Evolutionary conservation across 2,113 vertebrate species (phyloP), one percentile per base, ranked within the genome.

Genomic region (Poicephalus gulielmi): DNA sequence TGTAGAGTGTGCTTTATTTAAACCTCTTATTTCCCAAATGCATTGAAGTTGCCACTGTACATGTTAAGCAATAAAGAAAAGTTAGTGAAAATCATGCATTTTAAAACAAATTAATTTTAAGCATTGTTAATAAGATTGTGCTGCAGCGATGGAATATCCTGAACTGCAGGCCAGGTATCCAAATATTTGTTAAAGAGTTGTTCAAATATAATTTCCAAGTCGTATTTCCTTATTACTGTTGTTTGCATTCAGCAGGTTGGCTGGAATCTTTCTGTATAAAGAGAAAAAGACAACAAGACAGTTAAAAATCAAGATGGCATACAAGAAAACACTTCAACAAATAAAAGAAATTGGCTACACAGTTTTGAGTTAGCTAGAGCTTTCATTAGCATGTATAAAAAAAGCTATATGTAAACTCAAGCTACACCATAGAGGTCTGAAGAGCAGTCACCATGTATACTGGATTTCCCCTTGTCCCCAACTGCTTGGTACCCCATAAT

Each of bases 221-320:
- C 97, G 96, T 95, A 92, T 97, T 97, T 95, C 96, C 96, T 93
- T 64, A 96, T 99, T 98, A 99, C 98, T 99, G 99, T 98, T 99
- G 99, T 97, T 99, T 99, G 98, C 99, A 99, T 97, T 99, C 99
- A 47, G 99, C 98, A 85, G 99, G 99, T 97, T 99, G 99, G 97
- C 98, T 98, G 96, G 98, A 97, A 92, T 99, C 99, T 98, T 99
- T 99, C 99, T 99, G 99, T 25, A 67, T 49, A 62, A 52, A 67
- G 59, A 75, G 41, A 80, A 94, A 87, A 82, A 91, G 11, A 82
- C 47, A 64, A 60, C 25, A 52, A 24, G 43, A 18, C 30, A 66
- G 75, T 93, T 87, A 86, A 64, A 83, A 88, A 88, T 69, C n/a
- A 44, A 89, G 94, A 7, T 11, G 11, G 19, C 28, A 57, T 18